A percentile compares a stretch with the other conserved stretches of the same genome.
phyloP scores from a whole-genome alignment of 92 coral and sea anemone genomes.

The Scolanthus callimorphus region DNA sequence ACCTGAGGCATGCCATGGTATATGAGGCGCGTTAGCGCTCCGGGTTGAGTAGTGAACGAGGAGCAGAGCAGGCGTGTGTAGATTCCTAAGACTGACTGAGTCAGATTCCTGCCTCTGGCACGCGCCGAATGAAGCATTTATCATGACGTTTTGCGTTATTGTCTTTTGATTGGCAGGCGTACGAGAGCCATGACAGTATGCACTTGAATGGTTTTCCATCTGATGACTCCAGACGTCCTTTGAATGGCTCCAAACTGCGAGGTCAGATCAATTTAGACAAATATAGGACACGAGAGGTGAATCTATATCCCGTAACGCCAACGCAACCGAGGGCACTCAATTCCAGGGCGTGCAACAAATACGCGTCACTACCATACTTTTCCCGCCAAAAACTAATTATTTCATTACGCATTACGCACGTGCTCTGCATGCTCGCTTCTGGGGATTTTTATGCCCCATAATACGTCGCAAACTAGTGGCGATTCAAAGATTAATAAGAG shows the following conservation, averaged over 20 bases:
- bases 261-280: slow-evolving; percentile 35
- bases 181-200: slow-evolving; percentile 21
- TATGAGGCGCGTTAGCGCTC: not conserved
- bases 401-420: too few relatives aligned
- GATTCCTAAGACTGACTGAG: too few relatives aligned
- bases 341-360: too few relatives aligned
- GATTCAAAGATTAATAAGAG: too few relatives aligned
- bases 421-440: too few relatives aligned
- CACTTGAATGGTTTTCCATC: slow-evolving; percentile 34
- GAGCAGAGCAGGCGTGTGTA: slow-evolving; percentile 1
- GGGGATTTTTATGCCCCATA: too few relatives aligned
- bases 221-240: slow-evolving; percentile 11
- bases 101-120: slow-evolving; percentile 21
- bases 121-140: slow-evolving; percentile 38
- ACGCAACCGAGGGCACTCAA: too few relatives aligned
- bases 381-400: too few relatives aligned
- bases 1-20: not conserved
- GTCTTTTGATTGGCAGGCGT: slow-evolving; percentile 31
- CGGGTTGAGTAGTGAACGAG: not conserved
- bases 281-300: too few relatives aligned
- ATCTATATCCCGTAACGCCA: too few relatives aligned
- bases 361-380: too few relatives aligned
- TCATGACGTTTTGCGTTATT: slow-evolving; percentile 28
- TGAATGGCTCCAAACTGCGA: slow-evolving; percentile 21
- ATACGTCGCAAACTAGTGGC: too few relatives aligned